These are phyloP conservation scores for Himalopsyche japonica DNA, from an alignment of 2,888 invertebrate species.

Conservation along the genomic window DNA sequence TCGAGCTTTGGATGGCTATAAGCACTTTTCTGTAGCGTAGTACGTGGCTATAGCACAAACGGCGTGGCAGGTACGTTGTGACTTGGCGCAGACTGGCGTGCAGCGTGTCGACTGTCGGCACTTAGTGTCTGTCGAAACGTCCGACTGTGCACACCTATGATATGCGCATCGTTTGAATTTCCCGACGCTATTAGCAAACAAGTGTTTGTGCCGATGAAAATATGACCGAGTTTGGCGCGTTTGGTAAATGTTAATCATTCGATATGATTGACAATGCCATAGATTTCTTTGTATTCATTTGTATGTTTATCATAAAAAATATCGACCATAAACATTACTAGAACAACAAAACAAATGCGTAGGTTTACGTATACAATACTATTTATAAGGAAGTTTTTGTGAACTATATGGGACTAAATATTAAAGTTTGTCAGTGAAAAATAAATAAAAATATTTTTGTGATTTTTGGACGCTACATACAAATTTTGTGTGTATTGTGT, in stretches of 20 bases:
- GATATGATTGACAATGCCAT: neutral
- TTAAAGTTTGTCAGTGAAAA: neutral
- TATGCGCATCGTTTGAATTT: neutral
- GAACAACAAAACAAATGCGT: neutral
- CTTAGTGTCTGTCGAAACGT: neutral
- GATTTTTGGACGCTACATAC: neutral
- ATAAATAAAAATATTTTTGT: neutral
- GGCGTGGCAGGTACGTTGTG: neutral
- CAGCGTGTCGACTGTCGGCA: neutral
- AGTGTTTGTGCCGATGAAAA: neutral
- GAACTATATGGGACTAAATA: neutral
- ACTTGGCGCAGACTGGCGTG: neutral
- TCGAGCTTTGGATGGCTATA: neutral
- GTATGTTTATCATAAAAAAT: neutral
- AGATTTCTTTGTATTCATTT: neutral
- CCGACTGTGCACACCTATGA: neutral
- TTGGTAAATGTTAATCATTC: neutral
- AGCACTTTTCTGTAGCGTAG: neutral
- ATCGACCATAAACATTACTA: neutral
- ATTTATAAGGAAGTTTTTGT: neutral
- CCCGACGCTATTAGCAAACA: neutral
- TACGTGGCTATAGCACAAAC: neutral
- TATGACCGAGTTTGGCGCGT: neutral
- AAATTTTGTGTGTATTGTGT: neutral
- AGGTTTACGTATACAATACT: neutral